Percentiles rank a stretch among this genome's conserved stretches.
Conservation (phyloP, 1,140 invertebrate species). For the Aphaenogaster ashmeadi region DNA sequence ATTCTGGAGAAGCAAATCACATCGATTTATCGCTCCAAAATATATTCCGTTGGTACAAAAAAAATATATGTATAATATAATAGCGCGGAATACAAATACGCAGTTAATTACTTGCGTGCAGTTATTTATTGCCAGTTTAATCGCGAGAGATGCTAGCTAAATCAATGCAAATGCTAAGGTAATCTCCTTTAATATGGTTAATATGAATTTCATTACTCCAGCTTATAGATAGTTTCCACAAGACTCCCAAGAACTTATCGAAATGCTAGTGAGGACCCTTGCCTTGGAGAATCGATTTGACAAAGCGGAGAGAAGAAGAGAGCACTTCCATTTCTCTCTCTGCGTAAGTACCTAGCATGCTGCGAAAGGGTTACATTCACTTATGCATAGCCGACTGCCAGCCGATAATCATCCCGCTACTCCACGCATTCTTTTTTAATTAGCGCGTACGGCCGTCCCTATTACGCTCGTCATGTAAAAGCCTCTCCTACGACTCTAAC, state of each 20-base stretch:
- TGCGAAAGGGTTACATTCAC: slow-evolving; percentile 66
- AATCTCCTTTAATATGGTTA: not conserved
- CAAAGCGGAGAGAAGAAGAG: slow-evolving; percentile 4
- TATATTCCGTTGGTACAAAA: not conserved
- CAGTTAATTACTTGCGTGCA: slow-evolving; percentile 8
- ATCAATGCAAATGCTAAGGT: slow-evolving; percentile 4
- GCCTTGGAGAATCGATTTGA: not conserved
- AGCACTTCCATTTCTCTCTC: slow-evolving; percentile 24
- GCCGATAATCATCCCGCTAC: slow-evolving; percentile 52
- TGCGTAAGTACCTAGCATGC: slow-evolving; percentile 33
- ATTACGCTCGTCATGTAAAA: slow-evolving; percentile 54
- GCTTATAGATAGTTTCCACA: not conserved
- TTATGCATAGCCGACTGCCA: slow-evolving; percentile 38
- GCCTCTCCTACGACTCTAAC: slow-evolving; percentile 41
- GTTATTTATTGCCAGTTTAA: slow-evolving; percentile 22
- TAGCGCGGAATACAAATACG: not conserved
- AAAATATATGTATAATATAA: not conserved
- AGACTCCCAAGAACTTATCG: not conserved
- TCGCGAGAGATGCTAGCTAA: not conserved
- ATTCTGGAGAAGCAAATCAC: not conserved
- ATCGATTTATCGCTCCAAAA: not conserved
- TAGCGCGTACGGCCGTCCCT: slow-evolving; percentile 44
- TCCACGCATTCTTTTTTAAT: slow-evolving; percentile 59
- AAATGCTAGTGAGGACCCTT: not conserved
- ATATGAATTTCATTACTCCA: slow-evolving; percentile 41